Conservation (phyloP, 2,797 vertebrate species). For the Catamblyrhynchus diadema region DNA sequence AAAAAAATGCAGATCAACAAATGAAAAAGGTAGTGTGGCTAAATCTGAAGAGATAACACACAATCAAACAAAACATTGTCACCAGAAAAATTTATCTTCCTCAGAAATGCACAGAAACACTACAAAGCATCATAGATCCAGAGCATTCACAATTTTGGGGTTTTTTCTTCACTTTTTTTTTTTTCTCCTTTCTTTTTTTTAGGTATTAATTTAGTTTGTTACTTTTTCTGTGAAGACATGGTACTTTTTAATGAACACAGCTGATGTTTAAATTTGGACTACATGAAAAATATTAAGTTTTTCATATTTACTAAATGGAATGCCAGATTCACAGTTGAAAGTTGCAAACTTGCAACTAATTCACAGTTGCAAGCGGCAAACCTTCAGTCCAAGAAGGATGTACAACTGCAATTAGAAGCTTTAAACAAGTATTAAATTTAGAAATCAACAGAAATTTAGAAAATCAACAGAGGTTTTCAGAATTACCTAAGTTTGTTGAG, state of each 20-base stretch:
- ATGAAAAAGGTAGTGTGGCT: not conserved
- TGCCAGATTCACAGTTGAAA: not conserved
- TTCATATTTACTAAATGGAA: not conserved
- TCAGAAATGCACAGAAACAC: not conserved
- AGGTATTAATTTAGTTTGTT: not conserved
- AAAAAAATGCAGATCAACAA: not conserved
- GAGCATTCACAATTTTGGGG: not conserved
- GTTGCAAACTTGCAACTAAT: not conserved
- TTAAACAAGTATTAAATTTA: not conserved
- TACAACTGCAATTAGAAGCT: not conserved
- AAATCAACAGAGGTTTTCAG: conserved; percentile 25
- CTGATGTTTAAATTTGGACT: not conserved
- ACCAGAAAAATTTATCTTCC: not conserved
- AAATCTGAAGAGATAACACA: not conserved
- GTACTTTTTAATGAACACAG: not conserved
- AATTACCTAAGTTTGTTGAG: not conserved
- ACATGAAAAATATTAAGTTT: not conserved
- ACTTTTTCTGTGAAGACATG: not conserved
- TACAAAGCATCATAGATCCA: not conserved
- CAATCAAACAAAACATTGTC: not conserved
- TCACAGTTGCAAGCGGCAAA: not conserved
- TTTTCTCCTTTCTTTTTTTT: not conserved
- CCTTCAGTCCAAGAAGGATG: not conserved
- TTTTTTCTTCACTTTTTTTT: not conserved
- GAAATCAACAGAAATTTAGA: conserved; percentile 12